Evolutionary conservation across 2,888 invertebrate genomes (phyloP).

Genomic region (Seladonia tumulorum): DNA sequence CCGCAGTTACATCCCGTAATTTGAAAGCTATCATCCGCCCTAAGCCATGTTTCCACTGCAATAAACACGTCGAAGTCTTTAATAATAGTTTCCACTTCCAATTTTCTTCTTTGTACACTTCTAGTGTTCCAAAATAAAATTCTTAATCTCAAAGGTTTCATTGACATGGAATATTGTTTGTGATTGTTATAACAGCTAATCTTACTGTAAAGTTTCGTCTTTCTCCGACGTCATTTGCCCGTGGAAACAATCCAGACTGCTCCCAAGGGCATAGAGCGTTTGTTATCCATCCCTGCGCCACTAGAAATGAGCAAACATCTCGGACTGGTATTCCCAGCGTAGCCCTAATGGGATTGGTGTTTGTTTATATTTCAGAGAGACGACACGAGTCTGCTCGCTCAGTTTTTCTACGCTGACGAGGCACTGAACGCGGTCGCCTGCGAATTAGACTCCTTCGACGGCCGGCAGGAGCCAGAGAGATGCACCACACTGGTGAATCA

Average conservation of each 20-base stretch:
- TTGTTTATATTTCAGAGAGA: slow-evolving; percentile 88
- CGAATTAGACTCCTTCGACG: slow-evolving; percentile 99
- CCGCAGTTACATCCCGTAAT: too few species aligned
- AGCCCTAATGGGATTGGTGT: background rate
- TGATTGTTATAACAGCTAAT: too few species aligned
- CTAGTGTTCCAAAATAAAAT: too few species aligned
- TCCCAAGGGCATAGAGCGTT: background rate
- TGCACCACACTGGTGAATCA: slow-evolving; percentile 98
- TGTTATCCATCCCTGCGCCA: background rate
- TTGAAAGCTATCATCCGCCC: too few species aligned
- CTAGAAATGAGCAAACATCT: background rate
- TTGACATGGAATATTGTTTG: too few species aligned
- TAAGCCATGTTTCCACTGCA: too few species aligned
- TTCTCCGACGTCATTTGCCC: background rate
- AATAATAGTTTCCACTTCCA: too few species aligned
- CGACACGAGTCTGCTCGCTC: slow-evolving; percentile 96
- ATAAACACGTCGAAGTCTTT: too few species aligned
- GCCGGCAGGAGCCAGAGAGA: slow-evolving; percentile 98
- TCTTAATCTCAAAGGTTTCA: too few species aligned
- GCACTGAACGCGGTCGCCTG: slow-evolving; percentile 97
- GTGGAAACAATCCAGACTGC: background rate
- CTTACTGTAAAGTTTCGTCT: background rate
- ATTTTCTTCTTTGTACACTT: too few species aligned
- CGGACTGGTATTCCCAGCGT: background rate
- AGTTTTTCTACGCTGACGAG: slow-evolving; percentile 99